Base-by-base conservation (phyloP, 2,797 vertebrate species). In the Podarcis lilfordi region DNA sequence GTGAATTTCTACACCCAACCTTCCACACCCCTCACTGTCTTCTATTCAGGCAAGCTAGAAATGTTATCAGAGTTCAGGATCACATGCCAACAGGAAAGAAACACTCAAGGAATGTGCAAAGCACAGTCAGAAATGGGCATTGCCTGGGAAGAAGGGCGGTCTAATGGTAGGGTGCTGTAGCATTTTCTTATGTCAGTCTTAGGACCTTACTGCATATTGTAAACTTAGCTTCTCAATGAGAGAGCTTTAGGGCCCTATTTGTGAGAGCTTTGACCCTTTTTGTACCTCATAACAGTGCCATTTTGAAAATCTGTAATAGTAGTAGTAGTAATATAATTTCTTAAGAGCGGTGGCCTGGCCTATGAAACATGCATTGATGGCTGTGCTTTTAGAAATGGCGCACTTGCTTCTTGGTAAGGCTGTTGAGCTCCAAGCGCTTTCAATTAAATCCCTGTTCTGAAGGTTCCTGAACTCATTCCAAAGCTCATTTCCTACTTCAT, bases 401-500 rank as follows among this genome's bases (percentile, higher is more conserved):
- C 72, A 82, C 92, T 93, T 89, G 91, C 88, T 93, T 76, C 92
- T 91, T 87, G 90, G 79, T 74, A 88, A 92, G 91, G 93, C 91
- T 90, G 91, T 80, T 82, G 90, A 81, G 82, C 89, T 95, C 92
- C 80, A 85, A 94, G 89, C 1, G 19, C 93, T 94, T 95, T 95
- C 93, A 95, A 94, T 95, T 95, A 95, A 93, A 94, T 92, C 89
- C 92, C 94, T 96, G 94, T 94, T 94, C 95, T 91, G 90, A 84
- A 92, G 93, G 94, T 91, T 94, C 89, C 95, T 96, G 95, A 95
- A 95, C 91, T 92, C 0, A 3, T 88, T 95, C 96, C 96, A 96
- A 84, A 40, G 8, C 93, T 95, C 93, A 93, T 96, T 96, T 96
- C 95, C 96, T 95, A 95, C 93, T 95, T 96, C 92, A 92, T 94